Evolutionary conservation across 2,888 invertebrate genomes (phyloP).

Genomic region (Drosophila nr. medialis): DNA sequence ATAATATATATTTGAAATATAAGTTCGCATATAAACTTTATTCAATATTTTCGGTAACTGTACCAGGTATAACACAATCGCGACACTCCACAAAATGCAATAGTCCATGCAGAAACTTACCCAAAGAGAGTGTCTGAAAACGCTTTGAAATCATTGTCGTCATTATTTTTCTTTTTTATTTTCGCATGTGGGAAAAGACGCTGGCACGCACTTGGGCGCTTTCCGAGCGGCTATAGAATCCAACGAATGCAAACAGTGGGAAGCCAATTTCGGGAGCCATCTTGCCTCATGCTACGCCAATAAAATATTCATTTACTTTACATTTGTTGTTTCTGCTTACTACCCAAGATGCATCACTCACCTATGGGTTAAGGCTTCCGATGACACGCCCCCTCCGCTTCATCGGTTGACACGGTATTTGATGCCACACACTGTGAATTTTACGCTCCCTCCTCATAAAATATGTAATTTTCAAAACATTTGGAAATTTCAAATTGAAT

Average conservation of each 20-base stretch:
- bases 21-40: background rate
- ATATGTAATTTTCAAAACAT: conserved; percentile 78
- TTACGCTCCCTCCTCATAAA: conserved; percentile 69
- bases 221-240: conserved; percentile 58
- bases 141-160: conserved; percentile 39
- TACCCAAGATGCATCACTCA: conserved; percentile 68
- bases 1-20: background rate
- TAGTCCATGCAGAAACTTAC: conserved; percentile 15
- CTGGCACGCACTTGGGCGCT: conserved; percentile 51
- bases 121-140: background rate
- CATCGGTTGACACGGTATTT: conserved; percentile 51
- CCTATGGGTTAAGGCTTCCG: conserved; percentile 25
- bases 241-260: conserved; percentile 59
- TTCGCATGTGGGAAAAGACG: background rate
- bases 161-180: conserved; percentile 26
- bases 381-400: conserved; percentile 25
- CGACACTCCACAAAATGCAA: conserved; percentile 33
- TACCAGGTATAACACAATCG: background rate
- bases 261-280: conserved; percentile 64
- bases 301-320: conserved; percentile 75
- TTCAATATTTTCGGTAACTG: background rate
- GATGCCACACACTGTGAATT: conserved; percentile 37
- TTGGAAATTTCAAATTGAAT: conserved; percentile 79
- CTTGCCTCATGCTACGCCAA: conserved; percentile 46
- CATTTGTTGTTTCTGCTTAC: conserved; percentile 47